These are phyloP conservation scores for Buathra laborator DNA, from an alignment of 2,888 invertebrate species.

Conservation along the genomic window DNA sequence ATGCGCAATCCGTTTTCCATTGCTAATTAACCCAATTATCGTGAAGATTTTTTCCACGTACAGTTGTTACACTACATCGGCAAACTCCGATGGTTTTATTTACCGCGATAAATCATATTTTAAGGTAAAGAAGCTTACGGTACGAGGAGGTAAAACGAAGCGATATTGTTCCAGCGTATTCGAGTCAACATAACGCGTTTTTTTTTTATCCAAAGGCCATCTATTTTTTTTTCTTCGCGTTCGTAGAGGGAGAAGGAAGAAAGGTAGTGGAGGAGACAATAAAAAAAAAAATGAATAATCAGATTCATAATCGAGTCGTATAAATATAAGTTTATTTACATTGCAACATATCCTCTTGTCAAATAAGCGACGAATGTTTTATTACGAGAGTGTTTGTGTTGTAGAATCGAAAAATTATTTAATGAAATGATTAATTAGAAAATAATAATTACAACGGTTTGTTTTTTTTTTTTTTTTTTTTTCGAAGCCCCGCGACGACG, in stretches of 20 bases:
- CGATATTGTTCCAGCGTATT: not conserved
- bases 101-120: not conserved
- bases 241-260: not conserved
- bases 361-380: slow-evolving; percentile 79
- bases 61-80: too few relatives aligned
- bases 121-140: not conserved
- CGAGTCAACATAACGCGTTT: not conserved
- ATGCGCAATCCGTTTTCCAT: too few relatives aligned
- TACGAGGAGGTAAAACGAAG: not conserved
- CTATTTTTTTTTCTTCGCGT: not conserved
- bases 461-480: slow-evolving; percentile 65
- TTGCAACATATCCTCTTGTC: slow-evolving; percentile 83
- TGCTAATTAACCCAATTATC: too few relatives aligned
- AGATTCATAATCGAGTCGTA: slow-evolving; percentile 75
- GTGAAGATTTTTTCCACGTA: not conserved
- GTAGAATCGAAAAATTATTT: slow-evolving; percentile 60
- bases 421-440: slow-evolving; percentile 69
- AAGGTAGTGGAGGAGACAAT: not conserved
- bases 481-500: slow-evolving; percentile 62
- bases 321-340: slow-evolving; percentile 85
- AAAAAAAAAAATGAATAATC: slow-evolving; percentile 1
- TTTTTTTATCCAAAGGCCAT: not conserved
- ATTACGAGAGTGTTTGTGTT: slow-evolving; percentile 78
- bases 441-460: slow-evolving; percentile 82
- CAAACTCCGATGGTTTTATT: not conserved